These are phyloP conservation scores for Erithacus rubecula DNA, from an alignment of 2,797 vertebrate genomes.

Conservation along the genomic window DNA sequence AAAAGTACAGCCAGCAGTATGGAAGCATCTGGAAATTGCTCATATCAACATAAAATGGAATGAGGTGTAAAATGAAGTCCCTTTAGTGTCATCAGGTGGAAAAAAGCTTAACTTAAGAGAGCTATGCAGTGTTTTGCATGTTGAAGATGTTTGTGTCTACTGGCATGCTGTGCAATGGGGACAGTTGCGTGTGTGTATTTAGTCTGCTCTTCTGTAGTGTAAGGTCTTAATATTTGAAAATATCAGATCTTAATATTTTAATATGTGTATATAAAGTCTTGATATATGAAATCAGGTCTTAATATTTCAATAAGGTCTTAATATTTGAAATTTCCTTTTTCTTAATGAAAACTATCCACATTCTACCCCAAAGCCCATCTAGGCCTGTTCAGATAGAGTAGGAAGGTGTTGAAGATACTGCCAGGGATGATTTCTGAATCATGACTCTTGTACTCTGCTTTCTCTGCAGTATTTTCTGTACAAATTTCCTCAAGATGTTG, in stretches of 20 bases:
- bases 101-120: neutral
- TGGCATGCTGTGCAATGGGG: neutral
- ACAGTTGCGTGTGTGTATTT: neutral
- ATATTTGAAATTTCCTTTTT: neutral
- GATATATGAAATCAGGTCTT: too few relatives aligned
- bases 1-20: neutral
- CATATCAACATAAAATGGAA: neutral
- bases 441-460: constrained; percentile 15
- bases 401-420: neutral
- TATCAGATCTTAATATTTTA: neutral
- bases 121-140: neutral
- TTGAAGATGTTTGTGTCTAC: neutral
- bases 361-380: neutral
- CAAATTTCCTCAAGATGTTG: constrained; percentile 76
- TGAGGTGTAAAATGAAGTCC: neutral
- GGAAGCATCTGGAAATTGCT: neutral
- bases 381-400: neutral
- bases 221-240: neutral
- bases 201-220: neutral
- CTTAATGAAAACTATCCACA: neutral
- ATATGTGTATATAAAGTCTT: too few relatives aligned
- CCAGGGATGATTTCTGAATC: neutral
- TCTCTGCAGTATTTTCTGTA: constrained; percentile 80
- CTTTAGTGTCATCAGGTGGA: neutral
- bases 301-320: neutral